phyloP scores from a whole-genome alignment of 2,888 invertebrate genomes.

The Protonemura montana region DNA sequence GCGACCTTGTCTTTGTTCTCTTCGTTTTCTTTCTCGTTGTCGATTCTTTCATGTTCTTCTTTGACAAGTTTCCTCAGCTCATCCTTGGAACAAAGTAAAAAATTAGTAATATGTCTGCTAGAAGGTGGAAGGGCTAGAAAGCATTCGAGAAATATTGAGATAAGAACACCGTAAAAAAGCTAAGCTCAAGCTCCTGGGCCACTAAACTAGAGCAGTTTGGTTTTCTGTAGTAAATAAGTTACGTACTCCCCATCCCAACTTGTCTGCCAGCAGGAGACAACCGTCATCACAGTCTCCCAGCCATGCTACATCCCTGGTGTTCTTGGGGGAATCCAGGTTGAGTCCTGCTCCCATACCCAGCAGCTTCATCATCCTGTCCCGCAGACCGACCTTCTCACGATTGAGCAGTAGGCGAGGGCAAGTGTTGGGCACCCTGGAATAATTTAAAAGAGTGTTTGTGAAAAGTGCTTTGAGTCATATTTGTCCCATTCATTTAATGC shows the following conservation, averaged over 20 bases:
- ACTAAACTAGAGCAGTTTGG: too few species aligned
- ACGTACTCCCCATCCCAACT: constrained; percentile 36
- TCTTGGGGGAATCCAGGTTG: constrained; percentile 70
- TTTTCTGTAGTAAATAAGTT: too few species aligned
- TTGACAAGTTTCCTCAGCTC: constrained; percentile 68
- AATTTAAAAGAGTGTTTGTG: not conserved
- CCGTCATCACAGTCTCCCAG: constrained; percentile 87
- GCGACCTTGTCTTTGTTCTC: not conserved
- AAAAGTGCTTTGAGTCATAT: too few species aligned
- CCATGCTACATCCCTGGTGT: constrained; percentile 78
- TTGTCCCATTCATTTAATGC: too few species aligned
- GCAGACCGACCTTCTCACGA: constrained; percentile 68
- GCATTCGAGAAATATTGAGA: too few species aligned
- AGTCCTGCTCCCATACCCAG: constrained; percentile 67
- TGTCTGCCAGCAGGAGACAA: constrained; percentile 64
- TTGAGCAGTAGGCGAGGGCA: constrained; percentile 89
- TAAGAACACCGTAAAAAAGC: too few species aligned
- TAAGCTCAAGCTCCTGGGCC: too few species aligned
- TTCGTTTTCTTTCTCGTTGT: constrained; percentile 54
- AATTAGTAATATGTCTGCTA: too few species aligned
- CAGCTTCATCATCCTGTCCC: constrained; percentile 57
- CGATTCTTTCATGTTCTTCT: constrained; percentile 66
- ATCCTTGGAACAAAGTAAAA: constrained; percentile 66
- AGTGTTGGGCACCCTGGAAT: constrained; percentile 68
- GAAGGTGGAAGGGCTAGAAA: too few species aligned